Percentiles rank a stretch among this genome's conserved stretches.
Conservation (phyloP, 1,140 invertebrate species). For the Teleopsis dalmanni region DNA sequence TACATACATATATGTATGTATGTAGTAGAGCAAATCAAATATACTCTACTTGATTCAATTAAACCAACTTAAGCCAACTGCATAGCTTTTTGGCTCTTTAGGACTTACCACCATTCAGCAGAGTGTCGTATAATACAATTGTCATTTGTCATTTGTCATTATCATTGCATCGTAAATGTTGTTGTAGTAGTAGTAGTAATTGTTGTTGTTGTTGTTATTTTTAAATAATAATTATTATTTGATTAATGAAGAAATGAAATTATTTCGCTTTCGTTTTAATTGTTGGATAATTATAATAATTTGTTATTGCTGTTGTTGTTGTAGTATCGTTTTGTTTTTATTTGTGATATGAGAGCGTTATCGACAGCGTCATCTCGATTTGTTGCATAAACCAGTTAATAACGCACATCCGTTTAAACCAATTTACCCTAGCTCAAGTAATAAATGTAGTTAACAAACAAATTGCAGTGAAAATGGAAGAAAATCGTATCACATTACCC, state of each 20-base stretch:
- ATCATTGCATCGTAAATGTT: too few relatives aligned
- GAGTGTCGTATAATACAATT: too few relatives aligned
- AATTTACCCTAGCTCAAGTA: slow-evolving; percentile 19
- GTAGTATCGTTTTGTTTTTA: slow-evolving; percentile 33
- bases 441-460: neutral
- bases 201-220: neutral
- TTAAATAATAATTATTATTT: slow-evolving; percentile 2
- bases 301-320: neutral
- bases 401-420: slow-evolving; percentile 39
- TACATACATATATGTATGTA: neutral
- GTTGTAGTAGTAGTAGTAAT: too few relatives aligned
- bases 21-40: neutral
- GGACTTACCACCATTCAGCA: too few relatives aligned
- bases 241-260: neutral
- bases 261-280: slow-evolving; percentile 8
- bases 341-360: slow-evolving; percentile 24
- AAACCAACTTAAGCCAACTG: too few relatives aligned
- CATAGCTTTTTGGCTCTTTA: too few relatives aligned
- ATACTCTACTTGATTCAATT: too few relatives aligned
- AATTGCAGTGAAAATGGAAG: slow-evolving; percentile 21
- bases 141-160: too few relatives aligned
- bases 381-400: slow-evolving; percentile 44
- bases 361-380: slow-evolving; percentile 34
- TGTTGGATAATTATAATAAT: neutral
- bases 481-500: slow-evolving; percentile 43